Conservation (phyloP, 2,113 vertebrate species). For the Campylomormyrus numenius region DNA sequence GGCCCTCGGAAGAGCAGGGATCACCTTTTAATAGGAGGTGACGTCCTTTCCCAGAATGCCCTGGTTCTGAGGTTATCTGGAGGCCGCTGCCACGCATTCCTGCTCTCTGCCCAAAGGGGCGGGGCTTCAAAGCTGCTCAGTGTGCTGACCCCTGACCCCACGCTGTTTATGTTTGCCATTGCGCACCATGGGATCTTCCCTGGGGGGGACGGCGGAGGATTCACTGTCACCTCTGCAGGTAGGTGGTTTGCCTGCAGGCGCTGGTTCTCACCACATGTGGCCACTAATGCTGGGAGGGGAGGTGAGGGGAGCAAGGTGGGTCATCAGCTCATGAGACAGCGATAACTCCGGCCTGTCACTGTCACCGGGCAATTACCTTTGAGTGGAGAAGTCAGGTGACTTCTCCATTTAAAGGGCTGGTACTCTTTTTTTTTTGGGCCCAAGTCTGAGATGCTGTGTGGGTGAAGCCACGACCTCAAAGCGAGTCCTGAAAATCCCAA, state of each 20-base stretch:
- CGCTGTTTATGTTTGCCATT: not conserved
- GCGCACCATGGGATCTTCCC: not conserved
- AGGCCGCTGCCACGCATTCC: not conserved
- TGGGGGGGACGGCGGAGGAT: not conserved
- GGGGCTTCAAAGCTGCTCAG: not conserved
- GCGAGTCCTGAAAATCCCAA: not conserved
- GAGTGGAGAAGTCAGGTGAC: not conserved
- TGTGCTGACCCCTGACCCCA: not conserved
- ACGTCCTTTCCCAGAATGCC: constrained; percentile 25
- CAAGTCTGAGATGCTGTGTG: not conserved
- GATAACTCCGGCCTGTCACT: not conserved
- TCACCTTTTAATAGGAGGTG: constrained; percentile 37
- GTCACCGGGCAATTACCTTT: not conserved
- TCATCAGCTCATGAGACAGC: not conserved
- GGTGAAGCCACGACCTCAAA: not conserved
- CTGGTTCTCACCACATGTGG: not conserved
- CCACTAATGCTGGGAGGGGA: not conserved
- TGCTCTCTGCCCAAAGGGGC: not conserved
- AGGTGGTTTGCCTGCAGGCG: not conserved
- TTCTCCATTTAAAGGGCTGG: not conserved
- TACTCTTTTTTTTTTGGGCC: not conserved
- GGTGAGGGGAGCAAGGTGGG: not conserved
- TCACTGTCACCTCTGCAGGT: not conserved
- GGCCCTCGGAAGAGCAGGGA: constrained; percentile 15
- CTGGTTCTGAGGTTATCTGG: not conserved